Base-by-base conservation (phyloP, 2,113 vertebrate genomes). In the Anguilla japonica region DNA sequence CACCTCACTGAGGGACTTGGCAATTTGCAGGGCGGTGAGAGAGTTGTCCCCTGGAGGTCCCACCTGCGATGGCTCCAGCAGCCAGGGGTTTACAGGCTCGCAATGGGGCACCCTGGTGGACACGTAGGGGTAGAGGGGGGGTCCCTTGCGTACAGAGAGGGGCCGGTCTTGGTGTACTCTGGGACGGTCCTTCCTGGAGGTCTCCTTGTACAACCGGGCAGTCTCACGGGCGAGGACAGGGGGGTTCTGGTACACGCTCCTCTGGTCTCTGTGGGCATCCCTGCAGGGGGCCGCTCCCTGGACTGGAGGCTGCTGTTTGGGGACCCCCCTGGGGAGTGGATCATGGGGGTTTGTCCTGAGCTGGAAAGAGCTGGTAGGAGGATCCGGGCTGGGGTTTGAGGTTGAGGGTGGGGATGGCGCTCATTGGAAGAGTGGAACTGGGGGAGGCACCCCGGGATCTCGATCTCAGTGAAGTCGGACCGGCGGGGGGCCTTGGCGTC, bases 381-480 rank as follows among this genome's bases (percentile, higher is more conserved):
- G 94, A 93, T 5, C 89, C 87, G 56, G 89, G 86, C 84, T 90
- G 91, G 43, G 92, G 57, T 11, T 11, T 84, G 63, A 26, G 75
- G 57, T 1, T 91, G 92, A 79, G 90, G 81, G 39, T 40, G 43
- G 16, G 50, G 26, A 22, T 29, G 50, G 26, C 79, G 89, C 9
- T 94, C 93, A 41, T 79, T 91, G 29, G 89, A 79, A 20, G 91
- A 84, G 80, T 86, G 81, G 87, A 91, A 94, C 34, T 93, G 91
- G 11, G 94, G 91, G 26, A 93, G 88, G 82, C 94, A 86, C 71
- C 89, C 93, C 39, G 96, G 96, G 84, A 96, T 96, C 89, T 96
- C 96, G n/a, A 96, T 96, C 89, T 96, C 96, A 1, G 95, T 94
- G 71, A 96, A 96, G 92, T 96, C 93, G 1, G 95, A 95, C 82